Base-by-base conservation (phyloP, 2,888 invertebrate species). In the Pollenia griseotomentosa region DNA sequence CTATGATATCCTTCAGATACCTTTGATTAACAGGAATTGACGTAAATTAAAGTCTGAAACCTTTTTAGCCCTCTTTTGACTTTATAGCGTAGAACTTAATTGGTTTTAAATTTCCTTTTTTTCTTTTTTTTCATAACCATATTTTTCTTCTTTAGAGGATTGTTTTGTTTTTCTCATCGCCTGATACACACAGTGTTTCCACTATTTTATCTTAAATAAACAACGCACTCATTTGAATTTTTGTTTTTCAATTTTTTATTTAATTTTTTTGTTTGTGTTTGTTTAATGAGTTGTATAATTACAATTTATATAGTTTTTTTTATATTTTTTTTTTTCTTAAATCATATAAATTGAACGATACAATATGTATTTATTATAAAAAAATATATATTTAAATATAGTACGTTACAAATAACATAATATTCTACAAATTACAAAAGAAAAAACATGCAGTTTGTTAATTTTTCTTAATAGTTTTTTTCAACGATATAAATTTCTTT, bases 351-450 rank as follows among this genome's bases (percentile, higher is more conserved):
- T 84, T 82, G 87, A 70, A 84, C 79, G 83, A 86, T 86, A 86
- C 84, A 84, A 87, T 87, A 87, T 87, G 87, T 88, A 89, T 89
- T 88, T 86, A 88, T 89, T 89, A 89, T 87, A 88, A 89, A 89
- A 83, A 68, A 77, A 66, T 83, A 77, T 83, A 88, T 89, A 91
- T 91, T 91, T 91, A 91, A 91, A 91, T 91, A 91, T 92, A 91
- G 86, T 83, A 84, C 87, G 84, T 87, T 84, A 87, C 87, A 87
- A 84, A 87, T 87, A 84, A 87, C 84, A 87, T 87, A 87, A 87
- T 87, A 87, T 87, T 84, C 87, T 87, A 87, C 68, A 87, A 82
- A 87, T 84, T 85, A 87, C 83, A 85, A 83, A 75, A 80, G 71
- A 86, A 83, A 33, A 88, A 83, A 85, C 71, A 77, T 68, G 66